Base-by-base conservation (phyloP, 2,797 vertebrate genomes). In the Malurus splendens region DNA sequence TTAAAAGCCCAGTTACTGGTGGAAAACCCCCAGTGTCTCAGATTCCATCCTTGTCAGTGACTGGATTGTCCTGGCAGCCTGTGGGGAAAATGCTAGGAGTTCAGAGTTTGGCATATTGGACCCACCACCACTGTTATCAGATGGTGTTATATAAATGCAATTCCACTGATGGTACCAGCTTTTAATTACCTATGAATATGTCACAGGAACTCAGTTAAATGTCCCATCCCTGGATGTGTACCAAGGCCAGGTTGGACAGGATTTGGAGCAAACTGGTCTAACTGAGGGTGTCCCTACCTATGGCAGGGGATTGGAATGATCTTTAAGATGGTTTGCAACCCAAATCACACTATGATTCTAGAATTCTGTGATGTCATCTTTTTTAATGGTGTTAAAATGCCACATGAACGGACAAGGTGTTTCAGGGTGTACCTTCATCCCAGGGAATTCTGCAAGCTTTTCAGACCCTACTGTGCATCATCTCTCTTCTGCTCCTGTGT, bases 11-110 rank as follows among this genome's bases (percentile, higher is more conserved):
- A 27, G 33, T 65, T 47, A 17, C 6, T 59, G 47, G 20, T 51
- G 27, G 38, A 32, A 18, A 38, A 23, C 9, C 33, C 51, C 24
- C 25, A 5, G 42, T 36, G 48, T 47, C 30, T 11, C 0, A 14
- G 25, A 36, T 15, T 48, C 33, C 1, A 1, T 2, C 1, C 30
- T 47, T 36, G 30, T 65, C 1, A 3, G 52, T 45, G 59, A 4
- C 6, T 45, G 27, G 7, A 17, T 64, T 48, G 36, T 24, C 36
- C 41, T 1, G 2, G 30, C n/a, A 76, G 81, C 60, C 59, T 57
- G 22, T 3, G 3, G 60, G 45, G 45, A 18, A 24, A 22, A 13
- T 3, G 2, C 22, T 23, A 61, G 17, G 12, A 65, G 52, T 51
- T 32, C 36, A 38, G 36, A 39, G 27, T 18, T 18, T 67, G 19